Conservation (phyloP, 2,888 invertebrate species). For the Furcula furcula region DNA sequence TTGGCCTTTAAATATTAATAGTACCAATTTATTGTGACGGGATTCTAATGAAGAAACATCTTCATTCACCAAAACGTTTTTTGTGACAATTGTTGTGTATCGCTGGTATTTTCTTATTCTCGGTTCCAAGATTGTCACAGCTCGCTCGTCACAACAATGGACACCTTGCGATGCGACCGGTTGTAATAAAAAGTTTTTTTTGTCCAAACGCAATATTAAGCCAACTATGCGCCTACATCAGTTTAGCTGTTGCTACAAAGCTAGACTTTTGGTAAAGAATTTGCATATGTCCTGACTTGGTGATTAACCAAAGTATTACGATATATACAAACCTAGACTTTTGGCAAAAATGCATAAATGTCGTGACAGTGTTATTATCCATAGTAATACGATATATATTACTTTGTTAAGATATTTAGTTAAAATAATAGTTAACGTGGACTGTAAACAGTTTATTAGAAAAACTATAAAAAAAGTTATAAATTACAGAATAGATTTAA, state of each 20-base stretch:
- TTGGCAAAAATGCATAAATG: no score
- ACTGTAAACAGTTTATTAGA: no score
- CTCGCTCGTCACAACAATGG: conserved; percentile 47
- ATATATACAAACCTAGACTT: no score
- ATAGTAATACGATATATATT: no score
- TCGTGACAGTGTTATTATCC: no score
- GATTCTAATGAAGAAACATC: conserved; percentile 29
- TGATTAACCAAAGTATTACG: no score
- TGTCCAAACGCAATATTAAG: conserved; percentile 51
- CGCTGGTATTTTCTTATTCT: conserved; percentile 40
- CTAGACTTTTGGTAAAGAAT: no score
- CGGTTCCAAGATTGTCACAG: conserved; percentile 42
- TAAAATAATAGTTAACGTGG: not conserved
- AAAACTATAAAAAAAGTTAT: no score
- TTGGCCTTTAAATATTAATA: no score
- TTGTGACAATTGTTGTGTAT: conserved; percentile 40
- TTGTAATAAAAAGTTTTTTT: conserved; percentile 41
- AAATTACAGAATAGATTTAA: no score
- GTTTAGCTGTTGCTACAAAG: conserved; percentile 23
- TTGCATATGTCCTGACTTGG: no score
- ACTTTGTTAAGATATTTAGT: not conserved
- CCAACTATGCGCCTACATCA: conserved; percentile 51
- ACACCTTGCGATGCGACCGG: conserved; percentile 50
- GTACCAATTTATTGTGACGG: not conserved
- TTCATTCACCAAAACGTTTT: conserved; percentile 29